A percentile compares a stretch with the other conserved stretches of the same genome.
Conservation (phyloP, 2,113 vertebrate genomes). For the Malurus melanocephalus region DNA sequence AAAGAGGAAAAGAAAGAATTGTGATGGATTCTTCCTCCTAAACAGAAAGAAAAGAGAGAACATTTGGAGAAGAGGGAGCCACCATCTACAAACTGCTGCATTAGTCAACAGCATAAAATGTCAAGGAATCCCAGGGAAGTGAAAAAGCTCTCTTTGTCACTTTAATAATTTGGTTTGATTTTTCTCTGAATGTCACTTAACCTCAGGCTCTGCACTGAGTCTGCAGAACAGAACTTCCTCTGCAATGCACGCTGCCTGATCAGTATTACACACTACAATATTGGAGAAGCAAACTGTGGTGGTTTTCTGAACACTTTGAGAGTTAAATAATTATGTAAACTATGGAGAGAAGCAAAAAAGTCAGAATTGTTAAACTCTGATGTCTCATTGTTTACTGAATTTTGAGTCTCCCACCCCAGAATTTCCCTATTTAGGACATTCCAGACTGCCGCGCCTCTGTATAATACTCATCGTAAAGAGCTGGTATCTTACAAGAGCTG, state of each 20-base stretch:
- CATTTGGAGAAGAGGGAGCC: neutral
- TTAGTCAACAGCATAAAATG: constrained; percentile 6
- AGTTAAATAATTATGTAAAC: constrained; percentile 39
- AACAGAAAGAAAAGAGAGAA: neutral
- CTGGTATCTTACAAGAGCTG: constrained; percentile 60
- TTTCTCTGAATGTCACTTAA: constrained; percentile 44
- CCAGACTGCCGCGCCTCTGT: constrained; percentile 46
- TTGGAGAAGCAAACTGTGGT: neutral
- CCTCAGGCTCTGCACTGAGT: constrained; percentile 22
- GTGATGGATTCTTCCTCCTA: neutral
- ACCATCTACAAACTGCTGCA: neutral
- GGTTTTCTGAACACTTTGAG: constrained; percentile 19
- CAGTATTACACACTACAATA: constrained; percentile 36
- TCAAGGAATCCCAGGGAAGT: constrained; percentile 6
- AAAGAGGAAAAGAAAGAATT: neutral
- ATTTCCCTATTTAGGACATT: constrained; percentile 42
- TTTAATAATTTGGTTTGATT: constrained; percentile 43
- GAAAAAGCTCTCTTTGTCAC: constrained; percentile 16
- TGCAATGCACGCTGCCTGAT: constrained; percentile 21
- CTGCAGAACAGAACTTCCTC: constrained; percentile 37
- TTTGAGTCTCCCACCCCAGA: constrained; percentile 20
- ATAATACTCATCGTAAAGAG: constrained; percentile 47
- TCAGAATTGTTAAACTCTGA: constrained; percentile 20
- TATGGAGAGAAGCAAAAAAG: constrained; percentile 32
- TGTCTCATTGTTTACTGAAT: constrained; percentile 42